phyloP scores from a whole-genome alignment of 2,113 vertebrate genomes.

The Periophthalmodon schlosseri region DNA sequence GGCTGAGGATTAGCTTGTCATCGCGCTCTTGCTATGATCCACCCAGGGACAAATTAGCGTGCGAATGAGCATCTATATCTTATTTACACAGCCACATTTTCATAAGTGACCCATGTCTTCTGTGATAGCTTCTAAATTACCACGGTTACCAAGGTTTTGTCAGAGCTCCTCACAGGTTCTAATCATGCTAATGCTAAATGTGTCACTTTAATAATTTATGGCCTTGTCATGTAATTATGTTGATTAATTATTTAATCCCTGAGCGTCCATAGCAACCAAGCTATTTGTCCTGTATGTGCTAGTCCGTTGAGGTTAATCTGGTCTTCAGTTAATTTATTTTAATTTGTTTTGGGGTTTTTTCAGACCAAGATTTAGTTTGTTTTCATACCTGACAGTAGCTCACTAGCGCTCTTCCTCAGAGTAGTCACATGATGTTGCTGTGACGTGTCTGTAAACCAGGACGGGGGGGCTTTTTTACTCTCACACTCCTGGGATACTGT shows the following conservation, averaged over 20 bases:
- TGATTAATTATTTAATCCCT: conserved; percentile 4
- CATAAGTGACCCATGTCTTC: conserved; percentile 45
- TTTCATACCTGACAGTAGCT: no score
- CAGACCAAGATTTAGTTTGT: no score
- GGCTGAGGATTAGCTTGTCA: conserved; percentile 60
- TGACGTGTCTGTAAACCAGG: no score
- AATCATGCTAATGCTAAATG: conserved; percentile 12
- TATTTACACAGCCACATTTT: conserved; percentile 50
- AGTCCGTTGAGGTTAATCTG: no score
- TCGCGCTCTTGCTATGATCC: conserved; percentile 35
- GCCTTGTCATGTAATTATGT: conserved; percentile 12
- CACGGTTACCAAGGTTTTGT: conserved; percentile 14
- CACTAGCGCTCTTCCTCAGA: no score
- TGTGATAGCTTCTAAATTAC: conserved; percentile 39
- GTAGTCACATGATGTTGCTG: no score
- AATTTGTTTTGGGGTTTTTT: no score
- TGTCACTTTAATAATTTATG: not conserved
- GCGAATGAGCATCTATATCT: conserved; percentile 9
- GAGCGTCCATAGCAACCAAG: not conserved
- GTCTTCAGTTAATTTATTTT: no score
- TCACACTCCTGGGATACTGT: no score
- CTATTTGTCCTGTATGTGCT: no score
- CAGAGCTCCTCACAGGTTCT: conserved; percentile 23
- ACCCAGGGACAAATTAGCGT: conserved; percentile 43
- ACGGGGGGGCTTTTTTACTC: no score